phyloP scores from a whole-genome alignment of 2,888 invertebrate genomes.

The Caenorhabditis uteleia region DNA sequence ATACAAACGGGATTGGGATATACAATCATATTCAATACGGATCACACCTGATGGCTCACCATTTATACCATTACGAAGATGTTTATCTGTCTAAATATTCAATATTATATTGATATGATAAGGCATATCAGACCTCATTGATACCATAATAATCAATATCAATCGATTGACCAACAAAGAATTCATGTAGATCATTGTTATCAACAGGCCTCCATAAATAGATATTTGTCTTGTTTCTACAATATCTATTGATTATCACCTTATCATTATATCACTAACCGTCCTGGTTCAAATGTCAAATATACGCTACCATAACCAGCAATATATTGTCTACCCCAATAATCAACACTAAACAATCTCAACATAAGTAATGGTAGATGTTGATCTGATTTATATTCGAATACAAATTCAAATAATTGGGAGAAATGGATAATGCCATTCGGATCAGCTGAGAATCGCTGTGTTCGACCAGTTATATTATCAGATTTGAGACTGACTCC shows the following conservation, averaged over 20 bases:
- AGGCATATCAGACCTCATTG: constrained; percentile 7
- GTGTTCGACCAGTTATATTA: constrained; percentile 15
- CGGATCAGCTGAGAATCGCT: constrained; percentile 12
- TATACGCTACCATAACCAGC: constrained; percentile 27
- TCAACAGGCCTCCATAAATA: constrained; percentile 26
- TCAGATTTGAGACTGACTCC: constrained; percentile 9
- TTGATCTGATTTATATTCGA: constrained; percentile 8
- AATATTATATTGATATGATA: too few relatives aligned
- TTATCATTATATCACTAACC: constrained; percentile 3
- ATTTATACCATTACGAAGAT: constrained; percentile 3
- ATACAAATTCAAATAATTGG: constrained; percentile 20
- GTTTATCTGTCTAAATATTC: too few relatives aligned
- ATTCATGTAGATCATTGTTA: constrained; percentile 24
- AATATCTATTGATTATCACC: not conserved
- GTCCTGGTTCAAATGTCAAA: constrained; percentile 13
- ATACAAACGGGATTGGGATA: constrained; percentile 45
- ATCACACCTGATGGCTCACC: constrained; percentile 46
- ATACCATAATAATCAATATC: constrained; percentile 30
- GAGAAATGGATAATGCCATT: constrained; percentile 8
- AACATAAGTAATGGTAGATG: constrained; percentile 21
- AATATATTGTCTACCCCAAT: constrained; percentile 37
- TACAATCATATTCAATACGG: constrained; percentile 11
- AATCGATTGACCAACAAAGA: constrained; percentile 29
- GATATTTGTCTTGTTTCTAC: constrained; percentile 11
- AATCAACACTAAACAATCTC: constrained; percentile 19